Conservation (phyloP, 2,113 vertebrate species). For the Corythornis vintsioides region DNA sequence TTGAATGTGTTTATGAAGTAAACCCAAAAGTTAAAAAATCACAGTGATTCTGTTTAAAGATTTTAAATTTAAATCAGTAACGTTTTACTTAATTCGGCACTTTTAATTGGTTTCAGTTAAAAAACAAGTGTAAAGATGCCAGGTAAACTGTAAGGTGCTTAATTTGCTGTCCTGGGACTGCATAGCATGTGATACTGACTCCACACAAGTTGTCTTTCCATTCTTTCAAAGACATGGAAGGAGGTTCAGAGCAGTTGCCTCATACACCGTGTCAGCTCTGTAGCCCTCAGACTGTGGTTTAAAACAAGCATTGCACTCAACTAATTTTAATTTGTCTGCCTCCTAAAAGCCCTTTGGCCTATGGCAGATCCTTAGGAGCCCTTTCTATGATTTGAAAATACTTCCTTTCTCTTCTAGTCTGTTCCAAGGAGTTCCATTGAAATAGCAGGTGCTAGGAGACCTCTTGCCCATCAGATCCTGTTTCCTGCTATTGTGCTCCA, state of each 20-base stretch:
- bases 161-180: not conserved
- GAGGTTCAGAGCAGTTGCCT: not conserved
- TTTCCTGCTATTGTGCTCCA: not conserved
- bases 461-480: not conserved
- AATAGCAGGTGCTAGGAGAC: not conserved
- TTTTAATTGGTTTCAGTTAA: not conserved
- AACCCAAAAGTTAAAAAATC: not conserved
- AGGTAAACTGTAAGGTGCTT: not conserved
- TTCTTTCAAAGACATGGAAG: not conserved
- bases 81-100: not conserved
- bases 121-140: not conserved
- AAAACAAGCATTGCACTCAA: not conserved
- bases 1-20: not conserved
- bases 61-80: not conserved
- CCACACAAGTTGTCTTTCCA: not conserved
- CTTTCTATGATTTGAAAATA: not conserved
- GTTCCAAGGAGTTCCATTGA: not conserved
- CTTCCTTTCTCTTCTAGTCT: not conserved
- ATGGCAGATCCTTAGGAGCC: too few relatives aligned
- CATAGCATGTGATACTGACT: fast-evolving
- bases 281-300: not conserved
- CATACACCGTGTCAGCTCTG: fast-evolving
- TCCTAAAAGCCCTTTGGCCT: not conserved
- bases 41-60: not conserved
- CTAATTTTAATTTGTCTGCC: not conserved